phyloP scores from a whole-genome alignment of 2,797 vertebrate genomes.

The Siniperca obscura region DNA sequence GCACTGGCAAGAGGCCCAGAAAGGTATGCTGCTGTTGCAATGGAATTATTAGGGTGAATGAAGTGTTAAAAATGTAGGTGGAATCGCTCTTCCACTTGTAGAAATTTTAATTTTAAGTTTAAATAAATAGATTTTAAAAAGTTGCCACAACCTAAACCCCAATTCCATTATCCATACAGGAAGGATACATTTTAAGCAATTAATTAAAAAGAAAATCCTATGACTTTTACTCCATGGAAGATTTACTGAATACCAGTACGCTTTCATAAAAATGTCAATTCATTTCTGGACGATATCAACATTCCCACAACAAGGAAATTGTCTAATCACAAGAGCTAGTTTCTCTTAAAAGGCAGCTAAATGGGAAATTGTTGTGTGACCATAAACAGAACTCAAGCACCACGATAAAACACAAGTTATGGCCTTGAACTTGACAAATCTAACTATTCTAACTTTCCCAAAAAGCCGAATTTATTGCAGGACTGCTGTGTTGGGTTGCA shows the following conservation, averaged over 20 bases:
- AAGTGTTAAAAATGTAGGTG: background rate
- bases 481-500: conserved; percentile 2
- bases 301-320: background rate
- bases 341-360: background rate
- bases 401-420: background rate
- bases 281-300: background rate
- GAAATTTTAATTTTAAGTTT: background rate
- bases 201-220: background rate
- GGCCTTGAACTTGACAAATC: background rate
- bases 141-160: background rate
- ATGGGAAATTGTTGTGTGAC: background rate
- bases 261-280: background rate
- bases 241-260: background rate
- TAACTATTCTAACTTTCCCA: background rate
- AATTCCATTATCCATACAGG: background rate
- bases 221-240: background rate
- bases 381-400: background rate
- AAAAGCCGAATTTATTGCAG: background rate
- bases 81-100: background rate
- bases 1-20: conserved; percentile 43
- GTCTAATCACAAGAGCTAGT: background rate
- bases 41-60: background rate
- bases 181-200: background rate
- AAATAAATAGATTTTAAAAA: background rate
- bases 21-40: background rate